Conservation (phyloP, 23 tunicate genomes). For the Trididemnum miniatum region DNA sequence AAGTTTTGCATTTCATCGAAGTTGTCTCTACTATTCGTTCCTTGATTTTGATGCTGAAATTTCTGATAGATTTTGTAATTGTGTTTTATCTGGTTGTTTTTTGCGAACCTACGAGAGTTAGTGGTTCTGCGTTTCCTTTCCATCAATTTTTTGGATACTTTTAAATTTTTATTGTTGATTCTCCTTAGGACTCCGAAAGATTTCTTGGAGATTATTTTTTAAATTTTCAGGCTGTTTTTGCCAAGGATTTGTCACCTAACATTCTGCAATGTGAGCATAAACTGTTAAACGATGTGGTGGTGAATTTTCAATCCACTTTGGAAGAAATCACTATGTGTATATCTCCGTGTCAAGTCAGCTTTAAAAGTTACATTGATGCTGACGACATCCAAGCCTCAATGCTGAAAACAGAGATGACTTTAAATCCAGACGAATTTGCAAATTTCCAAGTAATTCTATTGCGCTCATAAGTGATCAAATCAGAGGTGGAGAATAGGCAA, state of each 20-base stretch:
- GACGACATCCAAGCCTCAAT: conserved; percentile 44
- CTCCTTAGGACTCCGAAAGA: no score
- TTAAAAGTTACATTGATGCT: conserved; percentile 51
- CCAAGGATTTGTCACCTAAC: conserved; percentile 83
- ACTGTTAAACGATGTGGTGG: conserved; percentile 49
- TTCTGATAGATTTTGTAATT: no score
- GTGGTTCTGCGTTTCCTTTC: no score
- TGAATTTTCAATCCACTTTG: conserved; percentile 47
- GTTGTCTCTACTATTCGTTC: no score
- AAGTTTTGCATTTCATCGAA: not conserved
- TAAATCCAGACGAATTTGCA: conserved; percentile 78
- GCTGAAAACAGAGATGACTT: conserved; percentile 71
- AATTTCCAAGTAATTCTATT: conserved; percentile 82
- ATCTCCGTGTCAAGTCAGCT: conserved; percentile 54
- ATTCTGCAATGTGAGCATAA: conserved; percentile 65
- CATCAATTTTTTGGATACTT: no score
- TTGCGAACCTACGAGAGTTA: no score
- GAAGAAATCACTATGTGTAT: conserved; percentile 76
- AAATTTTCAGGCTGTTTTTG: conserved; percentile 70
- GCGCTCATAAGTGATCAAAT: no score
- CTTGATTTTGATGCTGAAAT: not conserved
- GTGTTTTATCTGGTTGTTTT: not conserved
- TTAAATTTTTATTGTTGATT: no score
- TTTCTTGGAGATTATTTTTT: no score
- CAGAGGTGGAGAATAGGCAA: no score